Percentiles rank a stretch among this genome's conserved stretches.
These are phyloP conservation scores for Meriones psammophilus DNA, from an alignment of 2,797 vertebrate genomes.

Conservation along the genomic window DNA sequence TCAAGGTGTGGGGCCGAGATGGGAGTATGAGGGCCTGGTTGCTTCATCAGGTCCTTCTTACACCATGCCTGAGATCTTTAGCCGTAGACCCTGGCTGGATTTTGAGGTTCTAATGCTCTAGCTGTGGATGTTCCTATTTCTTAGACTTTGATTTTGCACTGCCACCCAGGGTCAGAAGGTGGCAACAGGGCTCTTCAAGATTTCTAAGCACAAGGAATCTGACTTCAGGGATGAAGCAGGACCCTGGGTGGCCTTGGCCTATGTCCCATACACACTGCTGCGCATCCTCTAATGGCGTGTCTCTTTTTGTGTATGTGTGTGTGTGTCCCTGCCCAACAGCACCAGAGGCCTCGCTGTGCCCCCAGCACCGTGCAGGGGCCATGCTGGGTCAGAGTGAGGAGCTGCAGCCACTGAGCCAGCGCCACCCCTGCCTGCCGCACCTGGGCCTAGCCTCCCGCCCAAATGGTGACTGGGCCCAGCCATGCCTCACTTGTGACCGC, in stretches of 20 bases:
- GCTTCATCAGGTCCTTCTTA: neutral
- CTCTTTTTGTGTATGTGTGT: constrained; percentile 80
- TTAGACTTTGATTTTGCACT: neutral
- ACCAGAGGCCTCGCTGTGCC: constrained; percentile 82
- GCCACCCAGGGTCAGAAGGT: neutral
- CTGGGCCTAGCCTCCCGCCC: constrained; percentile 77
- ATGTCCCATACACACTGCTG: neutral
- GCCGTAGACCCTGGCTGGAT: neutral
- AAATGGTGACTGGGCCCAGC: constrained; percentile 78
- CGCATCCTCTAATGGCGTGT: constrained; percentile 75
- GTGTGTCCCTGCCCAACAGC: constrained; percentile 80
- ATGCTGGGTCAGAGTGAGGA: constrained; percentile 81
- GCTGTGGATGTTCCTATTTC: neutral
- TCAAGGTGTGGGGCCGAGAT: neutral
- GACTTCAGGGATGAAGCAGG: neutral
- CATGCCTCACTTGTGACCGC: constrained; percentile 83
- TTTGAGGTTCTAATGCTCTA: neutral
- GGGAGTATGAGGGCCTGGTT: neutral
- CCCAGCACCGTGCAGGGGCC: constrained; percentile 78
- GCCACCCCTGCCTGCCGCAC: constrained; percentile 80
- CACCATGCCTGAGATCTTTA: neutral
- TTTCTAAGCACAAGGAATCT: neutral
- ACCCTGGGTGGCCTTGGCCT: neutral
- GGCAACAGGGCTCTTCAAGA: neutral
- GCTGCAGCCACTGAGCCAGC: constrained; percentile 78